These are phyloP conservation scores for Zaprionus nigranus DNA, from an alignment of 1,140 invertebrate species.

Conservation along the genomic window DNA sequence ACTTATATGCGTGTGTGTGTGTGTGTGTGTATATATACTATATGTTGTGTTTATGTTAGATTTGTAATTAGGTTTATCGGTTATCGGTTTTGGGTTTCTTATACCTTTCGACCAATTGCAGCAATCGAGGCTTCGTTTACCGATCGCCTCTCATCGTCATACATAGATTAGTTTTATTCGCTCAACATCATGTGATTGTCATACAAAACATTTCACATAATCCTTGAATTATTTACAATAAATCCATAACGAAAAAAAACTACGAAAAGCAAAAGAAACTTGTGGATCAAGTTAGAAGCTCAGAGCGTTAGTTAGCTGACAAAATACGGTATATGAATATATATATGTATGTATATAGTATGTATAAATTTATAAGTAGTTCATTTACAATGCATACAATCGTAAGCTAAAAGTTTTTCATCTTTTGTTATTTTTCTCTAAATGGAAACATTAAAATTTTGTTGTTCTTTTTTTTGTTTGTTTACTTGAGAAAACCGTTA, in stretches of 20 bases:
- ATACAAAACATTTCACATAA: constrained; percentile 85
- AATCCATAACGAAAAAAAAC: constrained; percentile 46
- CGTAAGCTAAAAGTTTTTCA: constrained; percentile 52
- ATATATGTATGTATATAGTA: constrained; percentile 25
- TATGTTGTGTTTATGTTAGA: constrained; percentile 60
- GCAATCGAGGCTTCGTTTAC: constrained; percentile 60
- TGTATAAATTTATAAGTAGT: constrained; percentile 21
- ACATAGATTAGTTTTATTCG: constrained; percentile 57
- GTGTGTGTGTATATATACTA: constrained; percentile 44
- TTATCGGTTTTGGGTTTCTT: constrained; percentile 34
- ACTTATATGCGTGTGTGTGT: constrained; percentile 52
- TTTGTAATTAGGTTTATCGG: constrained; percentile 61
- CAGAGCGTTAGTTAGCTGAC: constrained; percentile 76
- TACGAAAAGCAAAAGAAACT: constrained; percentile 71
- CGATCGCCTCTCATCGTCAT: constrained; percentile 35
- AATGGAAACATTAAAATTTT: constrained; percentile 72
- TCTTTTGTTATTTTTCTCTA: constrained; percentile 21
- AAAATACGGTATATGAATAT: constrained; percentile 50
- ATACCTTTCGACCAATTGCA: constrained; percentile 15
- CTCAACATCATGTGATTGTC: constrained; percentile 84
- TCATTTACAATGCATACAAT: constrained; percentile 63
- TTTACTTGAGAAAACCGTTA: constrained; percentile 65
- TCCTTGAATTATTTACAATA: constrained; percentile 80
- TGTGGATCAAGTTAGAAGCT: constrained; percentile 74
- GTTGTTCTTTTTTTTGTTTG: constrained; percentile 5